Evolutionary conservation across 2,888 invertebrate species (phyloP).

Genomic region (Trypoxylon attenuatum): DNA sequence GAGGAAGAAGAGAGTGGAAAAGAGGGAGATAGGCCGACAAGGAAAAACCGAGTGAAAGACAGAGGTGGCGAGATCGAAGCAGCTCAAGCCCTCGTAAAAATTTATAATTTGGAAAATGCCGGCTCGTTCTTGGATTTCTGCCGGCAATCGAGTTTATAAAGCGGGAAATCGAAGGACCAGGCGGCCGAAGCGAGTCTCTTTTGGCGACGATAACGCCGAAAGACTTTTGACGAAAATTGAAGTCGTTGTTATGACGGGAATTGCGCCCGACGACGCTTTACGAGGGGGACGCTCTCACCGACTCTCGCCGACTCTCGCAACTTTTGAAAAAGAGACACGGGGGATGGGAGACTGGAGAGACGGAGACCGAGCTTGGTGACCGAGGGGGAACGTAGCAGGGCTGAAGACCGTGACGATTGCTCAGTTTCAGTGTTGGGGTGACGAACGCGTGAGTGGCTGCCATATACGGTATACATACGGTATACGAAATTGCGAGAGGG

Average conservation of each 20-base stretch:
- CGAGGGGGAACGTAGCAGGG: not conserved
- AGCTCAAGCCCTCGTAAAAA: conserved; percentile 68
- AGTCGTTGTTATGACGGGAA: conserved; percentile 74
- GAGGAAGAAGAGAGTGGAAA: conserved; percentile 8
- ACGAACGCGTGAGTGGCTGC: not conserved
- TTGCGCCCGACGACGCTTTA: conserved; percentile 70
- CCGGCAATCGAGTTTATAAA: conserved; percentile 73
- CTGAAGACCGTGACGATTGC: not conserved
- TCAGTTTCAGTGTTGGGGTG: too few relatives aligned
- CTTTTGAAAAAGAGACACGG: conserved; percentile 43
- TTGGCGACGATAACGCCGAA: conserved; percentile 67
- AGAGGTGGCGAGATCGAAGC: conserved; percentile 10
- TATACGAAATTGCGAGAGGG: too few relatives aligned
- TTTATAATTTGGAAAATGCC: conserved; percentile 75
- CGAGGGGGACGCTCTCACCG: conserved; percentile 49
- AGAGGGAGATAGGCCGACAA: not conserved
- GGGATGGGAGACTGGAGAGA: not conserved
- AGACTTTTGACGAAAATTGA: conserved; percentile 74
- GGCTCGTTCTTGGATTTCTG: conserved; percentile 58
- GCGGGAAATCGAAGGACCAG: conserved; percentile 73
- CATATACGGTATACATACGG: too few relatives aligned
- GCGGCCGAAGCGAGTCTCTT: too few relatives aligned
- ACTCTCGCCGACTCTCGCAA: conserved; percentile 44
- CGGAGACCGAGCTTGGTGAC: not conserved
- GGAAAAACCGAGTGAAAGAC: conserved; percentile 8